phyloP scores from a whole-genome alignment of 2,797 vertebrate genomes.

The Tamandua tetradactyla region DNA sequence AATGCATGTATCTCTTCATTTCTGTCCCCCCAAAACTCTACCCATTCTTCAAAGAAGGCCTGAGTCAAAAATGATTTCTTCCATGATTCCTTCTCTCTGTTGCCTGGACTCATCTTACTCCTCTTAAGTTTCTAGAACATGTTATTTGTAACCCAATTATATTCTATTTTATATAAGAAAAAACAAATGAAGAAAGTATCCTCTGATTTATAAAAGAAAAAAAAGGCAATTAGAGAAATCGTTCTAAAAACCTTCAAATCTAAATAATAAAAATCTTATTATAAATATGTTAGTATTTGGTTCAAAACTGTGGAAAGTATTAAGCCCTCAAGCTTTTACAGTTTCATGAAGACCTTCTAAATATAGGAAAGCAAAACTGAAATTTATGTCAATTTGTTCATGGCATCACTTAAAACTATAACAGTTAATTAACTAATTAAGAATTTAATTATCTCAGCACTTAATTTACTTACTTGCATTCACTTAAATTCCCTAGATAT shows the following conservation, averaged over 20 bases:
- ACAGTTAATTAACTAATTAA: constrained; percentile 91
- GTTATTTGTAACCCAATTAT: neutral
- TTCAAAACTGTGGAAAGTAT: constrained; percentile 83
- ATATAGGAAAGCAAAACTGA: constrained; percentile 85
- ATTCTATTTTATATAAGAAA: constrained; percentile 44
- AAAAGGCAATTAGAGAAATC: constrained; percentile 66
- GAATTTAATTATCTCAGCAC: constrained; percentile 90
- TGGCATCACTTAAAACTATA: constrained; percentile 87
- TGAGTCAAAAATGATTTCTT: neutral
- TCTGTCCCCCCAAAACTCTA: neutral
- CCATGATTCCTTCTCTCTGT: neutral
- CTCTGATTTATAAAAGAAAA: constrained; percentile 35
- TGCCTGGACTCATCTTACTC: neutral
- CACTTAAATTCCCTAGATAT: constrained; percentile 88
- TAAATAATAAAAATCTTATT: constrained; percentile 76
- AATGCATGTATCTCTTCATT: neutral
- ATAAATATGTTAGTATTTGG: constrained; percentile 78
- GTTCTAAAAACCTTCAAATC: constrained; percentile 71
- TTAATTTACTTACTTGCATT: constrained; percentile 89
- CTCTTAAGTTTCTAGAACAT: neutral
- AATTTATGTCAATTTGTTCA: constrained; percentile 89
- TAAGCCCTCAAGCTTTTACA: constrained; percentile 86
- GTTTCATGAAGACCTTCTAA: constrained; percentile 83
- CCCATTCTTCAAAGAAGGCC: neutral
- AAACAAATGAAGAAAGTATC: neutral